Evolutionary conservation across 2,113 vertebrate genomes (phyloP).

Genomic region (Shinisaurus crocodilurus): DNA sequence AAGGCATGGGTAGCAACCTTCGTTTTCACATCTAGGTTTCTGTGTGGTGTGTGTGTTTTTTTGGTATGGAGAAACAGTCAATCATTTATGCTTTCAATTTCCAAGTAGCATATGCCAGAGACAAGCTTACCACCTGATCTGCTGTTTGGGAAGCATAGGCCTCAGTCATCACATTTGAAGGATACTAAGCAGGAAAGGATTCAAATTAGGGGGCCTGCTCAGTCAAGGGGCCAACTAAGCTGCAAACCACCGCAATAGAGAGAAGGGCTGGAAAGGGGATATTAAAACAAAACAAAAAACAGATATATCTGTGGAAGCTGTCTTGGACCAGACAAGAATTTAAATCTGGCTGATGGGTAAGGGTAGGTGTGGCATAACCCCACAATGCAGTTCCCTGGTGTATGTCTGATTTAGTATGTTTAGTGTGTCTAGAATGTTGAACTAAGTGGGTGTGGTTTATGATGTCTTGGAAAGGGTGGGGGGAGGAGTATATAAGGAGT

Average conservation of each 20-base stretch:
- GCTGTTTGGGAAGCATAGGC: neutral
- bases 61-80: neutral
- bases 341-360: too few relatives aligned
- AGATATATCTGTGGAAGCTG: neutral
- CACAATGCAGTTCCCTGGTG: too few relatives aligned
- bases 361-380: too few relatives aligned
- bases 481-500: too few relatives aligned
- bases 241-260: neutral
- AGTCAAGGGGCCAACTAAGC: neutral
- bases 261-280: too few relatives aligned
- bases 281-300: neutral
- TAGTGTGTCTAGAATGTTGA: too few relatives aligned
- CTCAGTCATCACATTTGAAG: neutral
- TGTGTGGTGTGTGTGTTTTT: too few relatives aligned
- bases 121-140: neutral
- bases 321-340: too few relatives aligned
- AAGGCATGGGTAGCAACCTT: neutral
- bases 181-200: neutral
- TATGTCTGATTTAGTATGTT: too few relatives aligned
- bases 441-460: too few relatives aligned
- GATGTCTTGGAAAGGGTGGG: too few relatives aligned
- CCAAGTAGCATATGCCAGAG: too few relatives aligned
- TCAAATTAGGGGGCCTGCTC: neutral
- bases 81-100: neutral
- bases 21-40: neutral